Evolutionary conservation across 2,888 invertebrate genomes (phyloP), one percentile per base, ranked within the genome.

Genomic region (Chrysomela aeneicollis): DNA sequence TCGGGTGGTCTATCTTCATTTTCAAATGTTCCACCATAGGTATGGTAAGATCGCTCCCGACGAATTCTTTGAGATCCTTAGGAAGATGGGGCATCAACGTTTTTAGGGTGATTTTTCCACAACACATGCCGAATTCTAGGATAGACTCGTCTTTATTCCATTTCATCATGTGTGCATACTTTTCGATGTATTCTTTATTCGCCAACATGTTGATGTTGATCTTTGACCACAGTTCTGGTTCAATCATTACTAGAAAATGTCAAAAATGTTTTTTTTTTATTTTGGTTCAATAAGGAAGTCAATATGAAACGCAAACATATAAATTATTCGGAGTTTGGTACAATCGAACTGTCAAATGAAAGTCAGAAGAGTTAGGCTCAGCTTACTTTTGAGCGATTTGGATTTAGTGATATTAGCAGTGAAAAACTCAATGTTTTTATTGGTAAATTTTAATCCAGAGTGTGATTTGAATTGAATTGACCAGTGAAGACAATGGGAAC

Each of bases 51-150:
- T 67, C 67, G 32, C 46, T 60, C 2, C 67, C 67, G 17, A 67
- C 50, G 22, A 30, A 64, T 26, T 59, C 60, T 18, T 67, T 59
- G 37, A 57, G 57, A 26, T 67, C 10, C 10, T 55, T 18, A 1
- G 64, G 67, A 12, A 67, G 42, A n/a, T 50, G 26, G 2, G 64
- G 64, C 12, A 64, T 35, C 12, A 67, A 50, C 2, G 37, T 9
- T 22, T 50, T 26, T 21, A 21, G 84, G 0, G 89, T 87, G 6
- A 92, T 89, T 74, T 88, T 87, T 0, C 92, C 92, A 46, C 90
- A 89, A 0, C 92, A 93, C 66, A 90, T 91, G 0, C 93, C 93
- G 50, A 93, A 86, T 74, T 93, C 93, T 61, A 90, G 74, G 37
- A 89, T 79, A 12, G 81, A 80, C 58, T 86, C 86, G 0, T 83